A percentile compares a stretch with the other conserved stretches of the same genome.
Evolutionary conservation across 2,888 invertebrate species (phyloP).

Genomic region (Ophion ellenae): DNA sequence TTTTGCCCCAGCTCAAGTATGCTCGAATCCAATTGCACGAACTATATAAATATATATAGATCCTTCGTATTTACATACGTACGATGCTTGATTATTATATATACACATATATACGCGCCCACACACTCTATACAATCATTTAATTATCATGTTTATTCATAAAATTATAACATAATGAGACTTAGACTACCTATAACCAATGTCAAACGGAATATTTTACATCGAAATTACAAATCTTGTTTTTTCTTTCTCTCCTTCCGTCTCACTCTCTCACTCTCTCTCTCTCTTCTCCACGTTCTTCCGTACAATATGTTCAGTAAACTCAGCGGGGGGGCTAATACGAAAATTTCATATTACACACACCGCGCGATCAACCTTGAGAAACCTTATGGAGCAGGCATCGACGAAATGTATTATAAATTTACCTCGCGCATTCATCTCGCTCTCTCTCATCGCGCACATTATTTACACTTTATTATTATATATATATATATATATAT

Average conservation of each 20-base stretch:
- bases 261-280: slow-evolving; percentile 38
- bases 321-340: slow-evolving; percentile 39
- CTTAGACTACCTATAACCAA: slow-evolving; percentile 79
- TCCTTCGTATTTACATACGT: slow-evolving; percentile 65
- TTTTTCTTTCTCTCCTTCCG: slow-evolving; percentile 45
- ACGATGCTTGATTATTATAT: slow-evolving; percentile 76
- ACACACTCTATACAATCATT: slow-evolving; percentile 82
- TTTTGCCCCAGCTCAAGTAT: slow-evolving; percentile 78
- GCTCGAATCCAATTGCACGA: slow-evolving; percentile 75
- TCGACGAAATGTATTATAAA: slow-evolving; percentile 40
- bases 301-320: slow-evolving; percentile 41
- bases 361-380: slow-evolving; percentile 29
- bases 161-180: slow-evolving; percentile 82
- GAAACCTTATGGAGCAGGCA: slow-evolving; percentile 18
- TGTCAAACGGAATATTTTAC: slow-evolving; percentile 82
- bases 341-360: slow-evolving; percentile 61
- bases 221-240: slow-evolving; percentile 80
- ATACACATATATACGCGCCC: slow-evolving; percentile 54
- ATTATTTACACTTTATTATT: slow-evolving; percentile 56
- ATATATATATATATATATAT: slow-evolving; percentile 31
- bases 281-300: slow-evolving; percentile 49
- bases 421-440: slow-evolving; percentile 46
- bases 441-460: slow-evolving; percentile 26
- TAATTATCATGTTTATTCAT: slow-evolving; percentile 81
- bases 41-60: slow-evolving; percentile 54